Percentiles rank a stretch among this genome's conserved stretches.
phyloP scores from a whole-genome alignment of 2,888 invertebrate genomes.

The Agonopterix subpropinquella region DNA sequence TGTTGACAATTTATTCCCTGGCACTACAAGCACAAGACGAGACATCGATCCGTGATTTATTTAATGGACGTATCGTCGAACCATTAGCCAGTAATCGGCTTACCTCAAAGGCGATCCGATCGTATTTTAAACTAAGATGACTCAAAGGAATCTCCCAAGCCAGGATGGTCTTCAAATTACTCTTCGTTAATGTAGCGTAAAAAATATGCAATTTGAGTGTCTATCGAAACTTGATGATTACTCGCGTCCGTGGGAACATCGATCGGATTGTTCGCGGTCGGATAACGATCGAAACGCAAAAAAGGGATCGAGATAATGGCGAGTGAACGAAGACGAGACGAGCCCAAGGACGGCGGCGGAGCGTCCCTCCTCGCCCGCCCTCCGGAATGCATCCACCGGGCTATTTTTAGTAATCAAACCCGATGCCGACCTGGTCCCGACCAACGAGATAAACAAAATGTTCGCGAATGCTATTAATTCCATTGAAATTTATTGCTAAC shows the following conservation, averaged over 20 bases:
- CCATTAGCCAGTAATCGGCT: constrained; percentile 19
- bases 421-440: constrained; percentile 40
- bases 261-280: constrained; percentile 63
- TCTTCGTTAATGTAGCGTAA: constrained; percentile 46
- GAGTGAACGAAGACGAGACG: constrained; percentile 41
- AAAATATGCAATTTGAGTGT: constrained; percentile 55
- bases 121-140: constrained; percentile 19
- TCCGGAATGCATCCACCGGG: constrained; percentile 51
- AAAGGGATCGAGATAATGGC: constrained; percentile 66
- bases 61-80: constrained; percentile 20
- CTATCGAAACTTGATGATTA: constrained; percentile 52
- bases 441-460: constrained; percentile 37
- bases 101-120: constrained; percentile 23
- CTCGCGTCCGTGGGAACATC: constrained; percentile 60
- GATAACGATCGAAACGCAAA: constrained; percentile 69
- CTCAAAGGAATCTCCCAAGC: constrained; percentile 30
- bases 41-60: constrained; percentile 9
- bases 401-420: constrained; percentile 70
- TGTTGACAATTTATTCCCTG: background rate
- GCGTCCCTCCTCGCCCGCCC: constrained; percentile 28
- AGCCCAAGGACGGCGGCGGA: constrained; percentile 53
- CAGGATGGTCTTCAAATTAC: constrained; percentile 34
- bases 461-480: constrained; percentile 38
- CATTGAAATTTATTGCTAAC: constrained; percentile 33
- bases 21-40: constrained; percentile 3